Evolutionary conservation across 2,797 vertebrate species (phyloP).

Genomic region (Protonibea diacanthus): DNA sequence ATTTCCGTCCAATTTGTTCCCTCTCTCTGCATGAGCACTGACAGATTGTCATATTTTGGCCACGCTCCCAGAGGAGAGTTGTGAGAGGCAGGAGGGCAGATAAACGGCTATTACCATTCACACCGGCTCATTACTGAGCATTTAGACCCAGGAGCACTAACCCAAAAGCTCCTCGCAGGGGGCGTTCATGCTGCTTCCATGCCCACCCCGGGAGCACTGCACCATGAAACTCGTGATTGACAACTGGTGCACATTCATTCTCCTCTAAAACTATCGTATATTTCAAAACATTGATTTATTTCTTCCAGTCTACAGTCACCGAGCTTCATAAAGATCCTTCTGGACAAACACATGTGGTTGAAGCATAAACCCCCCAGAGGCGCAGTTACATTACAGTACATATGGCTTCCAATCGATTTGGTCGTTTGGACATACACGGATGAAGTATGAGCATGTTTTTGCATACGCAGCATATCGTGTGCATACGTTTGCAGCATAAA

Average conservation of each 20-base stretch:
- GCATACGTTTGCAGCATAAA: conserved; percentile 24
- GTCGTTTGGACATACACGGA: conserved; percentile 12
- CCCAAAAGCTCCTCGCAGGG: conserved; percentile 54
- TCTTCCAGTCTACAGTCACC: conserved; percentile 17
- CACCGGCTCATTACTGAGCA: conserved; percentile 79
- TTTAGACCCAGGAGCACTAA: conserved; percentile 77
- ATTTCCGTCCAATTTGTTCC: conserved; percentile 83
- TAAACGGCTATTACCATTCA: conserved; percentile 83
- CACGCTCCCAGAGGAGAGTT: conserved; percentile 79
- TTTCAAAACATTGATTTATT: conserved; percentile 37
- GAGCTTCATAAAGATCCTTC: conserved; percentile 15
- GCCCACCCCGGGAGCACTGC: conserved; percentile 34
- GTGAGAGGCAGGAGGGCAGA: conserved; percentile 80
- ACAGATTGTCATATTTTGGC: conserved; percentile 86
- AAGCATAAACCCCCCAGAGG: conserved; percentile 20
- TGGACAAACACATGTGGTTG: conserved; percentile 13
- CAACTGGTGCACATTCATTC: conserved; percentile 34
- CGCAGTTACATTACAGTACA: conserved; percentile 6
- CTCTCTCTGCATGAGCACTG: conserved; percentile 78
- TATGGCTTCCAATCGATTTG: conserved; percentile 30
- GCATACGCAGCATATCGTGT: conserved; percentile 34
- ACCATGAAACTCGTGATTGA: conserved; percentile 58
- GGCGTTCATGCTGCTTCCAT: conserved; percentile 38
- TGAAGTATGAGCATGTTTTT: conserved; percentile 28
- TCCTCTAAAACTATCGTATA: neutral